Evolutionary conservation across 2,888 invertebrate genomes (phyloP).

Genomic region (Peribatodes rhomboidaria): DNA sequence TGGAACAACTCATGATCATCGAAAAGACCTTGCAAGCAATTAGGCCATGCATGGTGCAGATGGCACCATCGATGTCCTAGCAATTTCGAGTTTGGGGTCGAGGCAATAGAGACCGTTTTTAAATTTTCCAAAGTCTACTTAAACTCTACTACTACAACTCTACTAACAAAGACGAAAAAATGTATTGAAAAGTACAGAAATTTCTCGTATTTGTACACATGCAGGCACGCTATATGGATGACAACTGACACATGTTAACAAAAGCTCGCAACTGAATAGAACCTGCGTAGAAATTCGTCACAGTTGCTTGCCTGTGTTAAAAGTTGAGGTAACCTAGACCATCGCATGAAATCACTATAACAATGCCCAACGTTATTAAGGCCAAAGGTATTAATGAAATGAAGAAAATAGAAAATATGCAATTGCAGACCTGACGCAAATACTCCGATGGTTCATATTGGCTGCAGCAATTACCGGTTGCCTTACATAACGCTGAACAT

Average conservation of each 20-base stretch:
- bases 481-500: conserved; percentile 78
- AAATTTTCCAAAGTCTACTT: conserved; percentile 2
- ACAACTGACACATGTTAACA: conserved; percentile 13
- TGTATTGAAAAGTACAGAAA: not conserved
- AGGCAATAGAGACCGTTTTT: conserved; percentile 13
- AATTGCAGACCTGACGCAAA: conserved; percentile 32
- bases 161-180: conserved; percentile 8
- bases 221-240: not conserved
- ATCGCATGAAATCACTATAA: conserved; percentile 19
- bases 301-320: conserved; percentile 13
- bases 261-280: conserved; percentile 24
- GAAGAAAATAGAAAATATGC: conserved; percentile 35
- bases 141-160: not conserved
- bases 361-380: conserved; percentile 25
- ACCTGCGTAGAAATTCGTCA: conserved; percentile 21
- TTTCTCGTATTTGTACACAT: conserved; percentile 6
- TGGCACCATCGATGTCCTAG: conserved; percentile 15
- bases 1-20: conserved; percentile 64
- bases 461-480: conserved; percentile 28
- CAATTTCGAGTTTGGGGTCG: conserved; percentile 6
- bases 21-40: conserved; percentile 52
- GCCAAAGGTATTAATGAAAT: conserved; percentile 27
- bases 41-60: conserved; percentile 36
- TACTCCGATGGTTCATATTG: conserved; percentile 21
- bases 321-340: not conserved